Percentiles rank a stretch among this genome's conserved stretches.
These are phyloP conservation scores for Dorcus hopei DNA, from an alignment of 2,888 invertebrate species.

Conservation along the genomic window DNA sequence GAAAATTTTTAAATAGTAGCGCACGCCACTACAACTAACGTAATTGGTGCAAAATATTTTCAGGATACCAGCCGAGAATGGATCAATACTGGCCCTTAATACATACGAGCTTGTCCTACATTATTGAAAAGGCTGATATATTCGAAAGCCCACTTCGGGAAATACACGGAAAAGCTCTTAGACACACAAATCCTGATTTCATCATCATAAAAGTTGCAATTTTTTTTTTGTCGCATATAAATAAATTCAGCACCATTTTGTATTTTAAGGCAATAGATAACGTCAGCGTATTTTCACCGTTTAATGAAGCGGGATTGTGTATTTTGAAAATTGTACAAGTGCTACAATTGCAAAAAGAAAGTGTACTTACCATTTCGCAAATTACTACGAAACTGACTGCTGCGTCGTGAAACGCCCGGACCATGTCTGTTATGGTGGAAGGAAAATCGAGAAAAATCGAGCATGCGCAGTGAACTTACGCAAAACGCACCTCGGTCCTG, in stretches of 20 bases:
- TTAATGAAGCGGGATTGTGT: too few species aligned
- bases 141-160: background rate
- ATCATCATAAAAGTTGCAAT: too few species aligned
- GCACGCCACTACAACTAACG: background rate
- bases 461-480: slow-evolving; percentile 21
- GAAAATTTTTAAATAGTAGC: too few species aligned
- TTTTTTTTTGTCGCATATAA: too few species aligned
- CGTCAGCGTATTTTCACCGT: too few species aligned
- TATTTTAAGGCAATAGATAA: too few species aligned
- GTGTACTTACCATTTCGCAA: slow-evolving; percentile 12
- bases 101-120: slow-evolving; percentile 1
- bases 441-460: slow-evolving; percentile 22
- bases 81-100: slow-evolving; percentile 14
- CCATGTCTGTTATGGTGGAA: slow-evolving; percentile 12
- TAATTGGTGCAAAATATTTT: slow-evolving; percentile 8
- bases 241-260: too few species aligned
- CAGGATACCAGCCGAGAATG: slow-evolving; percentile 6
- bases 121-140: background rate
- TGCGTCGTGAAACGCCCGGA: slow-evolving; percentile 22
- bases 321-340: too few species aligned
- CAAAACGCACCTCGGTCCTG: slow-evolving; percentile 16
- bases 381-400: slow-evolving; percentile 4
- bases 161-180: too few species aligned
- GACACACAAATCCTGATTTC: background rate
- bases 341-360: background rate